Evolutionary conservation across 2,797 vertebrate genomes (phyloP), one percentile per base, ranked within the genome.

Genomic region (Pteropus rufus): DNA sequence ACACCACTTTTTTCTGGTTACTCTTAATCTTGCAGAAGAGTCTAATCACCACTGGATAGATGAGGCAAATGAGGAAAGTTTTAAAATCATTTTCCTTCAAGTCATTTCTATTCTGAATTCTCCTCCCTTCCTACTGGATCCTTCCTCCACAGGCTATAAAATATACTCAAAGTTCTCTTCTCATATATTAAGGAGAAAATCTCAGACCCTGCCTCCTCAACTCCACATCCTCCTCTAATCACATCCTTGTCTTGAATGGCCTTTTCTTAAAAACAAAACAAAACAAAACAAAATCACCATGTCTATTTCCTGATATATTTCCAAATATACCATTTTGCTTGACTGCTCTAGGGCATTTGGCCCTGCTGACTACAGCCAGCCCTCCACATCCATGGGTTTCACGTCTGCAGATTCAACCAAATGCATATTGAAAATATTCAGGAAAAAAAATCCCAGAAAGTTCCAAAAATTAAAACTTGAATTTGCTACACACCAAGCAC

Each of bases 31-130:
- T 86, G 21, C 62, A 93, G 72, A 79, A 34, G 31, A 76, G 31
- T 64, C 67, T 91, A 92, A 75, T 56, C 44, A 89, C 67, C 49
- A 73, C 19, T 41, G 12, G 73, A 93, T 23, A 91, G 24, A 90
- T 76, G 11, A 92, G 16, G 49, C 14, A 90, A 91, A 94, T 2
- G 58, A 86, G 46, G 34, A 46, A 83, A 60, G 41, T 91, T 89
- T 80, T 93, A 26, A 86, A 95, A 86, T 86, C 7, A 94, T 77
- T 83, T 75, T 79, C 46, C 46, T 85, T 91, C 60, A 94, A 52
- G 69, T 72, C n/a, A 64, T 85, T 29, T 49, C 31, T 94, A 34
- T 92, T 81, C 65, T 62, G 46, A 67, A 88, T 81, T 64, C 77
- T 76, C 64, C 34, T 90, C n/a, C 19, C 73, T 94, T 75, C 54